phyloP scores from a whole-genome alignment of 2,888 invertebrate genomes.

The Drosophila vallismaia region DNA sequence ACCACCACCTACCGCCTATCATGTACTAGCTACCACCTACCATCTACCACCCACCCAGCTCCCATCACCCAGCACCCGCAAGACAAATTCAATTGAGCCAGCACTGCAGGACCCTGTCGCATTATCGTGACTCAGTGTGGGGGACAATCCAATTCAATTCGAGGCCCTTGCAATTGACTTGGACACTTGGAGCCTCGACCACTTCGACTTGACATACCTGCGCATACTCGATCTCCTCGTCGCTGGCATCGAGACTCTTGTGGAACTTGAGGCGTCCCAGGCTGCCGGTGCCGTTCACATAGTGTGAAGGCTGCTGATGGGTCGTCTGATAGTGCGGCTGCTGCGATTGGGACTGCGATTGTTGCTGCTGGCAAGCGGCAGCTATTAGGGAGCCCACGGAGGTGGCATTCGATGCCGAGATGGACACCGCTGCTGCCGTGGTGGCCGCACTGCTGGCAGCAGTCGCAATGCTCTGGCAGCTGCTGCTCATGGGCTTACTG shows the following conservation, averaged over 20 bases:
- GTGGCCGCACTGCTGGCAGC: conserved; percentile 65
- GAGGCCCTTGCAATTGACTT: conserved; percentile 81
- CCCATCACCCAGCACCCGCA: conserved; percentile 54
- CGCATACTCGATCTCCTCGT: conserved; percentile 85
- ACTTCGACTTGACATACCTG: conserved; percentile 83
- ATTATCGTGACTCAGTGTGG: conserved; percentile 67
- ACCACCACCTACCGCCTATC: conserved; percentile 3
- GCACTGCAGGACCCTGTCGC: conserved; percentile 63
- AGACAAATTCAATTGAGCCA: conserved; percentile 73
- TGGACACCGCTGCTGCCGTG: conserved; percentile 66
- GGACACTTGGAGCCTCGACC: conserved; percentile 7
- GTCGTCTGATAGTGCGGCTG: conserved; percentile 39
- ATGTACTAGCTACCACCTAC: background rate
- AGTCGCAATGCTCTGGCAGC: conserved; percentile 81
- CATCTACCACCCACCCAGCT: background rate
- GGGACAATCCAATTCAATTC: conserved; percentile 44
- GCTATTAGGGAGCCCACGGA: conserved; percentile 69
- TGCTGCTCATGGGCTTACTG: conserved; percentile 78
- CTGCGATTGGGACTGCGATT: conserved; percentile 30
- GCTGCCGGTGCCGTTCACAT: conserved; percentile 83
- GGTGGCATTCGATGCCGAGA: conserved; percentile 69
- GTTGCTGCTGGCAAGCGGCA: conserved; percentile 61
- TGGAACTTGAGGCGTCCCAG: conserved; percentile 81
- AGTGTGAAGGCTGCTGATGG: conserved; percentile 60
- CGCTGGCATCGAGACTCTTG: conserved; percentile 83